Evolutionary conservation across 1,140 invertebrate genomes (phyloP), one percentile per base, ranked within the genome.

Genomic region (Lepidurus packardi): DNA sequence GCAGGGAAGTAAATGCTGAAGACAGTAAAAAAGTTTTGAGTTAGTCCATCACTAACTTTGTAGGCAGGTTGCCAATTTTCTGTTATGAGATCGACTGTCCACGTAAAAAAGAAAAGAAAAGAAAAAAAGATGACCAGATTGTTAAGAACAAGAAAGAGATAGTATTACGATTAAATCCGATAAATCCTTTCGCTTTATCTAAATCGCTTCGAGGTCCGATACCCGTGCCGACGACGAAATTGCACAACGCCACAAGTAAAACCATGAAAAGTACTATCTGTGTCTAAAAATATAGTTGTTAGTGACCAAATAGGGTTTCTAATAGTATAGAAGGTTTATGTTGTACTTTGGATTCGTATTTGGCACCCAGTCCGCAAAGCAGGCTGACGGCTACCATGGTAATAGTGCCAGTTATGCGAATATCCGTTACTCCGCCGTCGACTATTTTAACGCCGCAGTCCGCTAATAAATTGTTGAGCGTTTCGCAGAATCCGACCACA

Each of bases 191-290:
- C 0, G 92, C 89, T 34, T 81, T 78, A 78, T 88, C 85, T 76
- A 90, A 87, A 7, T 85, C 83, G n/a, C 45, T 76, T 41, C 78
- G 84, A 0, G 95, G 94, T 8, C 96, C 96, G 75, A 98, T 91
- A 10, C 94, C 88, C 0, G 93, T 89, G 0, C 96, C 96, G 77
- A 96, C 90, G 0, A 96, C 82, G 83, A 98, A 98, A 84, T 98
- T 94, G 7, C 92, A 86, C 82, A 99, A 96, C 0, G 97, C 95
- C 16, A 90, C 89, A 0, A 96, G 84, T 76, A 99, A 93, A 74
- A 98, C 92, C 1, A 92, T 92, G 41, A 99, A 90, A 1, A 99
- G 86, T 77, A 95, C 91, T 80, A 98, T 92, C 86, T 94, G 92
- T 21, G 89, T 88, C 89, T 90, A 83, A 41, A 79, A 44, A 41